These are phyloP conservation scores for Gerris lacustris DNA, from an alignment of 2,888 invertebrate species.

Conservation along the genomic window DNA sequence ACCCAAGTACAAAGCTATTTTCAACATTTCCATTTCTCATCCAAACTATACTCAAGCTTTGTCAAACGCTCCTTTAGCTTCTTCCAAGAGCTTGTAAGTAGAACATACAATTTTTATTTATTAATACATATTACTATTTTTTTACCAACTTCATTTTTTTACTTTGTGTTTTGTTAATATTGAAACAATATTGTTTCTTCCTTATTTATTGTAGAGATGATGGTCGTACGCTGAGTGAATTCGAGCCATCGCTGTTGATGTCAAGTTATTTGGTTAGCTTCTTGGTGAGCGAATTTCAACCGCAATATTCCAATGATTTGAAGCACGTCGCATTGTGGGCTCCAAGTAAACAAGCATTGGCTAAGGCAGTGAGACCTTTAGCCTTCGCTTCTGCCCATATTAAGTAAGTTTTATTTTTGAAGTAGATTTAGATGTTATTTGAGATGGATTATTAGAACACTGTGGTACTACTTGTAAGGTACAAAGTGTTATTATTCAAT, in stretches of 20 bases:
- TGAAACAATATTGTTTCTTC: too few species aligned
- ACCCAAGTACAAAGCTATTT: constrained; percentile 25
- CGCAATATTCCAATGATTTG: constrained; percentile 11
- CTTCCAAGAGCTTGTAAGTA: constrained; percentile 20
- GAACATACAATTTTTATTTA: background rate
- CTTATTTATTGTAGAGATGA: constrained; percentile 22
- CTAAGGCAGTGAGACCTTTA: background rate
- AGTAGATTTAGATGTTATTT: background rate
- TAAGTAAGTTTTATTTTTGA: constrained; percentile 31
- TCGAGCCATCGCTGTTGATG: constrained; percentile 39
- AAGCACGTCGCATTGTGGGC: constrained; percentile 10
- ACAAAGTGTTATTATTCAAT: too few species aligned
- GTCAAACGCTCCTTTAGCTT: constrained; percentile 23
- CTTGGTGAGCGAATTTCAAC: constrained; percentile 40
- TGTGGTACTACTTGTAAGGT: too few species aligned
- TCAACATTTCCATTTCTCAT: constrained; percentile 21
- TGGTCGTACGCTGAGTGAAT: constrained; percentile 38
- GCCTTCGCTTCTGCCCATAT: constrained; percentile 25
- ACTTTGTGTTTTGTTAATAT: background rate
- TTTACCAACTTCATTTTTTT: background rate
- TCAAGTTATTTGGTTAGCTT: constrained; percentile 46
- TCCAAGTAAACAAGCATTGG: background rate
- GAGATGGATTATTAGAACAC: too few species aligned
- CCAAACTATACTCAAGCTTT: constrained; percentile 18
- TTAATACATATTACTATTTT: background rate